phyloP scores from a whole-genome alignment of 2,113 vertebrate species.

The Gopherus flavomarginatus region DNA sequence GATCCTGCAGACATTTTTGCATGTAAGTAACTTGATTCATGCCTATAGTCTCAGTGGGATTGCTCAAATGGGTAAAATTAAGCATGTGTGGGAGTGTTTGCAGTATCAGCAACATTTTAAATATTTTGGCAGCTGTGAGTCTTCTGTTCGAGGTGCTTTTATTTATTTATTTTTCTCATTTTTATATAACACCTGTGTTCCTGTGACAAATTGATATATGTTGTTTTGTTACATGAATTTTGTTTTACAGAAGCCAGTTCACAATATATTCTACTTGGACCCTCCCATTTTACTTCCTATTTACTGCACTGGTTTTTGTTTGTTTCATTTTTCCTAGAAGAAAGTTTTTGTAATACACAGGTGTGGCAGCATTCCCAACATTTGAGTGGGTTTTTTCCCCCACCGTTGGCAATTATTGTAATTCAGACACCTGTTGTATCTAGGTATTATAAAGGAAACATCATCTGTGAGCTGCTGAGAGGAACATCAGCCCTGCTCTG shows the following conservation, averaged over 20 bases:
- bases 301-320: not conserved
- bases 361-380: constrained; percentile 4
- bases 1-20: not conserved
- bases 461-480: constrained; percentile 49
- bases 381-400: not conserved
- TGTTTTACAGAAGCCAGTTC: not conserved
- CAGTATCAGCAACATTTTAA: not conserved
- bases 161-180: not conserved
- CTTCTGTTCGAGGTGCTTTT: not conserved
- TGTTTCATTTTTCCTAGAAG: constrained; percentile 25
- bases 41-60: not conserved
- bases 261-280: not conserved
- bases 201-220: not conserved
- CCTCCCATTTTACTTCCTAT: not conserved
- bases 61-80: not conserved
- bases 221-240: not conserved
- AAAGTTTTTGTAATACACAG: constrained; percentile 19
- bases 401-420: constrained; percentile 16
- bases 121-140: not conserved
- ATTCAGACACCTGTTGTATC: constrained; percentile 45
- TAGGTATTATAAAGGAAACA: constrained; percentile 39
- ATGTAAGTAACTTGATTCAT: constrained; percentile 2
- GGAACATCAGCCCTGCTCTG: constrained; percentile 36
- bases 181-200: not conserved
- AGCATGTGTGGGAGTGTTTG: not conserved